Conservation (phyloP, 2,797 vertebrate species). For the Mus caroli region DNA sequence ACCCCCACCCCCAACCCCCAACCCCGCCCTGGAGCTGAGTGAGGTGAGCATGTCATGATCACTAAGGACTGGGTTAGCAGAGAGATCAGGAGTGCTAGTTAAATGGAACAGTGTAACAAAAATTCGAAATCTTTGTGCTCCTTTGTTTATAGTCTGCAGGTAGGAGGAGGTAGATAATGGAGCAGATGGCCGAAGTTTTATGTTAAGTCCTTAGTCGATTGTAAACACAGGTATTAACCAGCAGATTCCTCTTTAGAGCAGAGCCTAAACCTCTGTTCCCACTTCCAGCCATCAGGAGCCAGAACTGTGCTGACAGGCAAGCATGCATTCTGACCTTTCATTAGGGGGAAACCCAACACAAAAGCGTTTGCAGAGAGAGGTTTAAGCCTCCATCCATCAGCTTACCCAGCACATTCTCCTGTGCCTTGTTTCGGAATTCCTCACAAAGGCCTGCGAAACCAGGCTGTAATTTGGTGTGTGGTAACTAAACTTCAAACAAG, state of each 20-base stretch:
- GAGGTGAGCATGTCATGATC: neutral
- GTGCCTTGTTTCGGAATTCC: neutral
- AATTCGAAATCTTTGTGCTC: neutral
- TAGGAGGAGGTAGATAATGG: constrained; percentile 32
- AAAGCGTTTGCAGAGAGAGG: constrained; percentile 41
- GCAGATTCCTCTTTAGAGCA: neutral
- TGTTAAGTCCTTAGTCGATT: neutral
- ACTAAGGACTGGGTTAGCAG: neutral
- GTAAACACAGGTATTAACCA: neutral
- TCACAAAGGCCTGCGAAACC: neutral
- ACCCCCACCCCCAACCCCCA: neutral
- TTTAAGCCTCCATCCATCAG: constrained; percentile 33
- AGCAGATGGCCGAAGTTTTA: constrained; percentile 5
- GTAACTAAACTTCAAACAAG: neutral
- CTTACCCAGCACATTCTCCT: constrained; percentile 64
- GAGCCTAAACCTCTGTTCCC: neutral
- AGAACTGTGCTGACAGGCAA: neutral
- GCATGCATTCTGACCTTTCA: neutral
- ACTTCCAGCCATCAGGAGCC: neutral
- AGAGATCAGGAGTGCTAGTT: neutral
- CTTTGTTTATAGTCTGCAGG: neutral
- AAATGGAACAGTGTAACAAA: neutral
- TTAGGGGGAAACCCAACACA: neutral
- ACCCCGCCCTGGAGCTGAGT: neutral
- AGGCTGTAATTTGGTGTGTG: neutral